These are phyloP conservation scores for Phalacrocorax carbo DNA, from an alignment of 2,113 vertebrate species.

Conservation along the genomic window DNA sequence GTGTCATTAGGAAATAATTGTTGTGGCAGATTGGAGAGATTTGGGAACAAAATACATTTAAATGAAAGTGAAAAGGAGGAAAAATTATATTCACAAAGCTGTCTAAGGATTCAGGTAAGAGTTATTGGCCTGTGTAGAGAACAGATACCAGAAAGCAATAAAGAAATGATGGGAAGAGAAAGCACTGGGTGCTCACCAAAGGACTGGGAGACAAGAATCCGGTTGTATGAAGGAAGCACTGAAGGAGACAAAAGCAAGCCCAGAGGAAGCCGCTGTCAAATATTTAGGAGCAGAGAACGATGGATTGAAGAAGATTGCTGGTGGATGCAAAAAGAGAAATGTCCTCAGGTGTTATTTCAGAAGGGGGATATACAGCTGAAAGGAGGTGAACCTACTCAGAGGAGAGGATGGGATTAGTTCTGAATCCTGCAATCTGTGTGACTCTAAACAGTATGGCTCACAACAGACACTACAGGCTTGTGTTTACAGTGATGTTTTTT, in stretches of 20 bases:
- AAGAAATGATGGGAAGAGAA: not conserved
- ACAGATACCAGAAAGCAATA: not conserved
- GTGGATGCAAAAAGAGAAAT: not conserved
- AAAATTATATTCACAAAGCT: not conserved
- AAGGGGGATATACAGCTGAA: not conserved
- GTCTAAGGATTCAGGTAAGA: not conserved
- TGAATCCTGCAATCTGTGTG: not conserved
- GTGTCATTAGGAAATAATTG: not conserved
- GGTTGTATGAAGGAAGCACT: not conserved
- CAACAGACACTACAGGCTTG: not conserved
- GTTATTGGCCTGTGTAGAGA: not conserved
- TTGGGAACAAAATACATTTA: not conserved
- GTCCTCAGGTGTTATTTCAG: not conserved
- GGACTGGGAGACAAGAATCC: not conserved
- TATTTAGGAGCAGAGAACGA: not conserved
- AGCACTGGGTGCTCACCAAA: not conserved
- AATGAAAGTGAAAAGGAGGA: not conserved
- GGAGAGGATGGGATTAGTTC: not conserved
- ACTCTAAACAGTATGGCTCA: not conserved
- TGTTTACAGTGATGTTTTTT: not conserved
- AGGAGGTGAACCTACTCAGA: not conserved
- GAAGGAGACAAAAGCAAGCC: not conserved
- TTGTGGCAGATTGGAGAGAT: not conserved
- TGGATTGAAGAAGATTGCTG: not conserved
- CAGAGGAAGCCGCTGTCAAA: not conserved